phyloP scores from a whole-genome alignment of 2,113 vertebrate genomes.

The Hystrix cristata region DNA sequence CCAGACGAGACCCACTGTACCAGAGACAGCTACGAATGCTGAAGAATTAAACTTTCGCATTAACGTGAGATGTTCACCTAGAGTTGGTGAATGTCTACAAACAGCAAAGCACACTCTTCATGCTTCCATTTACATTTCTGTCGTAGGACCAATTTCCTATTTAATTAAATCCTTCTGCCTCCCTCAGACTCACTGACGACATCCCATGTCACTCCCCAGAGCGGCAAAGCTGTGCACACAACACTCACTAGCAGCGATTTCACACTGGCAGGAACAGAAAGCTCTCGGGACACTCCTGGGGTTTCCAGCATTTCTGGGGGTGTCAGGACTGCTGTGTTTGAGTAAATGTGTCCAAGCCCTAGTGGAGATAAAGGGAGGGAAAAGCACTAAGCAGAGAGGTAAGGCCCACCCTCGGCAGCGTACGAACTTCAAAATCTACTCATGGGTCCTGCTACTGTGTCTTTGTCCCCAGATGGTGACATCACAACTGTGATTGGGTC shows the following conservation, averaged over 20 bases:
- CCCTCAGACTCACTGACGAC: not conserved
- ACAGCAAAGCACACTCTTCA: accelerated
- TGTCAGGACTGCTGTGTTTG: not conserved
- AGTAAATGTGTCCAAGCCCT: not conserved
- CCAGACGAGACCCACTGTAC: accelerated
- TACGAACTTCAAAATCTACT: accelerated
- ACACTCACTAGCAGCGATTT: accelerated
- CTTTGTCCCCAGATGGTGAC: not conserved
- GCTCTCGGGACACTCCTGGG: not conserved
- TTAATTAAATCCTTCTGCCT: conserved; percentile 45
- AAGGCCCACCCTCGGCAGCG: too few species aligned
- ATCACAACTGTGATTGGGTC: accelerated
- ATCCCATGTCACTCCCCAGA: accelerated
- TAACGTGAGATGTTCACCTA: not conserved
- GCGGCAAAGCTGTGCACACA: accelerated
- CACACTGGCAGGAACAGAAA: not conserved
- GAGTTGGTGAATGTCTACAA: accelerated
- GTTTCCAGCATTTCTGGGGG: not conserved
- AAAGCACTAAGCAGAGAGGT: too few species aligned
- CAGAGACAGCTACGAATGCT: not conserved
- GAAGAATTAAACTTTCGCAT: not conserved
- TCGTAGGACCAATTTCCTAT: not conserved
- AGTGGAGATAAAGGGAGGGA: not conserved
- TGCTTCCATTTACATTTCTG: accelerated
- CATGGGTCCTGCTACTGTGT: accelerated